Percentiles rank a stretch among this genome's conserved stretches.
Conservation (phyloP, 2,113 vertebrate genomes). For the Serinus canaria region DNA sequence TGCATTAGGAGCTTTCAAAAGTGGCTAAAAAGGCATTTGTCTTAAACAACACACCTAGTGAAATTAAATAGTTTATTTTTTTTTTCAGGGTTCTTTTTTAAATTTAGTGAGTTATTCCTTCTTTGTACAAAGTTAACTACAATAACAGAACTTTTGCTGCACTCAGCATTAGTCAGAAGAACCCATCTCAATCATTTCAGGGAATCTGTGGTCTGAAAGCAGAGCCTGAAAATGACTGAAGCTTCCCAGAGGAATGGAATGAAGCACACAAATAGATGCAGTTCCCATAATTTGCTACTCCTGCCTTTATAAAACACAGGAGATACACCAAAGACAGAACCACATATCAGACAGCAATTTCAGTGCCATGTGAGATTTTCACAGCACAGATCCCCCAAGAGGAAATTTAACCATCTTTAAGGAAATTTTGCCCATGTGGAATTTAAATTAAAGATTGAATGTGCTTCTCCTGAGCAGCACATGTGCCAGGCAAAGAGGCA, state of each 20-base stretch:
- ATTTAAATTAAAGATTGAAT: background rate
- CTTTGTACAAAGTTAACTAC: background rate
- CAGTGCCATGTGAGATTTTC: background rate
- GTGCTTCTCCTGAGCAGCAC: background rate
- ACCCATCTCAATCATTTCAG: background rate
- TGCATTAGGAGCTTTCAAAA: background rate
- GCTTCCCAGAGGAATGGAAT: background rate
- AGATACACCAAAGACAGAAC: background rate
- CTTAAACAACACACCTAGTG: background rate
- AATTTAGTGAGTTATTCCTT: background rate
- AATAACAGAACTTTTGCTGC: background rate
- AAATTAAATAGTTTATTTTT: background rate
- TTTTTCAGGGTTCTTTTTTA: background rate
- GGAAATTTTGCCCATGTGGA: background rate
- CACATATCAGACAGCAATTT: background rate
- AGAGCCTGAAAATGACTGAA: background rate
- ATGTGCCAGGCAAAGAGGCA: background rate
- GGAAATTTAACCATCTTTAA: background rate
- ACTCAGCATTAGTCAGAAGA: background rate
- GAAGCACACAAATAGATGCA: background rate
- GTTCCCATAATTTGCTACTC: background rate
- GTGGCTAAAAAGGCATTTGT: background rate
- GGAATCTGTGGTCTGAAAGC: background rate
- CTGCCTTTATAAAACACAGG: background rate
- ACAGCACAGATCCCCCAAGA: background rate